These are phyloP conservation scores for Drosophila azteca DNA, from an alignment of 1,140 invertebrate species.

Conservation along the genomic window DNA sequence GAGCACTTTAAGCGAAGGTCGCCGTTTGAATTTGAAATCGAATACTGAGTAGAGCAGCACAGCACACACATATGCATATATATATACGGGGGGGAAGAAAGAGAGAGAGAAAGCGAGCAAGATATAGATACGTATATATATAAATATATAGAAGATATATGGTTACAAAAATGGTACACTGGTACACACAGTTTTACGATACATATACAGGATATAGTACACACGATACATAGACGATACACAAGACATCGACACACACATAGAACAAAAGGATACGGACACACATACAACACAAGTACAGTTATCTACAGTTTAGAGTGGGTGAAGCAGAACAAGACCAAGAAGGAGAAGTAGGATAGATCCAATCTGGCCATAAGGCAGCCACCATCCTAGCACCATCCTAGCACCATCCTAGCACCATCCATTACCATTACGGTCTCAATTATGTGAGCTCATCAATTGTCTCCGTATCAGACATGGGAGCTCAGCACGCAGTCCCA, in stretches of 20 bases:
- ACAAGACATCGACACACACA: not conserved
- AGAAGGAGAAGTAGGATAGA: conserved; percentile 10
- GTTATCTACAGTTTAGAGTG: conserved; percentile 20
- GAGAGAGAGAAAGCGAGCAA: conserved; percentile 64
- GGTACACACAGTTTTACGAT: conserved; percentile 29
- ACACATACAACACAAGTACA: not conserved
- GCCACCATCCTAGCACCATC: conserved; percentile 10
- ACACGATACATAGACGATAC: conserved; percentile 3
- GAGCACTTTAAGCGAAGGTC: conserved; percentile 82
- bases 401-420: conserved; percentile 13
- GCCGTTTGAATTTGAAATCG: conserved; percentile 82
- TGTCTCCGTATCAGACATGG: conserved; percentile 49
- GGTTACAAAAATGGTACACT: conserved; percentile 7
- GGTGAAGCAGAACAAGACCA: conserved; percentile 6
- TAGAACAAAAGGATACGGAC: conserved; percentile 24
- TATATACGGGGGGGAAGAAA: conserved; percentile 27
- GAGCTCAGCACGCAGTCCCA: conserved; percentile 45
- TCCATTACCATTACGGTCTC: conserved; percentile 50
- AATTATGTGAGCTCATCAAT: conserved; percentile 71
- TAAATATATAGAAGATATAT: conserved; percentile 19
- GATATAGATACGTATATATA: conserved; percentile 33
- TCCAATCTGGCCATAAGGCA: conserved; percentile 9
- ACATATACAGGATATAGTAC: conserved; percentile 23
- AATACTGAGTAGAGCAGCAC: conserved; percentile 63
- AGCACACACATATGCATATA: conserved; percentile 10